A percentile compares a stretch with the other conserved stretches of the same genome.
phyloP scores from a whole-genome alignment of 1,140 invertebrate genomes.

The Euura lappo region DNA sequence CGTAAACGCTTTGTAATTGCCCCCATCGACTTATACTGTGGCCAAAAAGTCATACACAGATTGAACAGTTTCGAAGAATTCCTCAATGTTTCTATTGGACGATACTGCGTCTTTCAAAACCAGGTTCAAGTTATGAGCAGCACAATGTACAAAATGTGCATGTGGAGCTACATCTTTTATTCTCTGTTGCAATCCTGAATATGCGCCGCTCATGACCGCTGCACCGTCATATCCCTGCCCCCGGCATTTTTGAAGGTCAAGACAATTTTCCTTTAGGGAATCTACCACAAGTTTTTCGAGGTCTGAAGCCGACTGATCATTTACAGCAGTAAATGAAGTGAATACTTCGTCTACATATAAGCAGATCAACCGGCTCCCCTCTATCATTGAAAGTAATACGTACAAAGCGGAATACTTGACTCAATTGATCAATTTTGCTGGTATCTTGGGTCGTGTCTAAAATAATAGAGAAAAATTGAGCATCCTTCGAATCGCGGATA shows the following conservation, averaged over 20 bases:
- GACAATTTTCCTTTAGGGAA: conserved; percentile 32
- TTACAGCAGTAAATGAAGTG: conserved; percentile 17
- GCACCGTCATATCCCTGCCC: conserved; percentile 44
- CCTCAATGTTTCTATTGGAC: background rate
- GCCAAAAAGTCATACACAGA: background rate
- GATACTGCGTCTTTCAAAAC: conserved; percentile 17
- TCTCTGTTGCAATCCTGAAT: conserved; percentile 34
- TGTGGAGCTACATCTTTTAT: conserved; percentile 34
- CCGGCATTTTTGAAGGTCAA: conserved; percentile 36
- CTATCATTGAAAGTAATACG: no score
- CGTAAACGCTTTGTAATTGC: background rate
- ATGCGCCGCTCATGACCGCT: conserved; percentile 39
- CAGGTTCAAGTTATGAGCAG: conserved; percentile 21
- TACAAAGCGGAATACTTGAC: conserved; percentile 30
- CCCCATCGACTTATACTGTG: background rate
- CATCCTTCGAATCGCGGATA: conserved; percentile 29
- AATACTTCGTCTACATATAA: conserved; percentile 27
- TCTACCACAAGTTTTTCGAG: background rate
- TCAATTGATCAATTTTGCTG: conserved; percentile 32
- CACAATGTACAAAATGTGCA: conserved; percentile 37
- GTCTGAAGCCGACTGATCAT: background rate
- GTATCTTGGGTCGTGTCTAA: conserved; percentile 42
- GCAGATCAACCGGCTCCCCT: conserved; percentile 17
- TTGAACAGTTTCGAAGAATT: background rate
- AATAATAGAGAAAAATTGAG: conserved; percentile 38